Conservation (phyloP, 2,113 vertebrate genomes). For the Emberiza fucata region DNA sequence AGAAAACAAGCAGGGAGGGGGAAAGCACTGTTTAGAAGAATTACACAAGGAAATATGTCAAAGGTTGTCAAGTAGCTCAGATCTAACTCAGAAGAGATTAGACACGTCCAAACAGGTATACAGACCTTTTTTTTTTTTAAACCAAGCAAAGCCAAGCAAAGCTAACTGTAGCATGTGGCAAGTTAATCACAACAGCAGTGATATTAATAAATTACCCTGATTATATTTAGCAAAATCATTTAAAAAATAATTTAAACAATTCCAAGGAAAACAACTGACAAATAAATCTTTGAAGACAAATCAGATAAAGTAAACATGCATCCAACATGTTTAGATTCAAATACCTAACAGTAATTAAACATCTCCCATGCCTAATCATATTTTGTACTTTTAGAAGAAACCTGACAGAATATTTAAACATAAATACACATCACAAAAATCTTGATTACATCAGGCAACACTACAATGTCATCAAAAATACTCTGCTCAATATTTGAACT, state of each 20-base stretch:
- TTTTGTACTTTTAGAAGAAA: background rate
- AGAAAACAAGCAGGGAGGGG: background rate
- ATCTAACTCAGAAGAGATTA: conserved; percentile 6
- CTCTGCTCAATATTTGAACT: background rate
- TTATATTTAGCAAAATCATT: background rate
- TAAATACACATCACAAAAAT: background rate
- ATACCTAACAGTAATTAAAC: background rate
- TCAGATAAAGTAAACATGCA: background rate
- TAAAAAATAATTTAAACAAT: background rate
- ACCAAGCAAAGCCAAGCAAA: background rate
- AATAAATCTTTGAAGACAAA: background rate
- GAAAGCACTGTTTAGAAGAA: background rate
- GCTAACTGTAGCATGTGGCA: background rate
- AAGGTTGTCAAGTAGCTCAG: background rate
- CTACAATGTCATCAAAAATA: background rate
- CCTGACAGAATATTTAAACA: background rate
- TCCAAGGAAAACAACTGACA: background rate
- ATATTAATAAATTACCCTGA: background rate
- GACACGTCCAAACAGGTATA: background rate
- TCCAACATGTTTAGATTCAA: background rate
- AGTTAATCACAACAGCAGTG: background rate
- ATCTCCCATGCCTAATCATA: background rate
- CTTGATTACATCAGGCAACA: background rate
- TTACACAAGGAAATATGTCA: background rate
- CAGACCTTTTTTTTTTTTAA: background rate